A percentile compares a stretch with the other conserved stretches of the same genome.
Evolutionary conservation across 2,797 vertebrate genomes (phyloP).

Genomic region (Acrossocheilus fasciatus): DNA sequence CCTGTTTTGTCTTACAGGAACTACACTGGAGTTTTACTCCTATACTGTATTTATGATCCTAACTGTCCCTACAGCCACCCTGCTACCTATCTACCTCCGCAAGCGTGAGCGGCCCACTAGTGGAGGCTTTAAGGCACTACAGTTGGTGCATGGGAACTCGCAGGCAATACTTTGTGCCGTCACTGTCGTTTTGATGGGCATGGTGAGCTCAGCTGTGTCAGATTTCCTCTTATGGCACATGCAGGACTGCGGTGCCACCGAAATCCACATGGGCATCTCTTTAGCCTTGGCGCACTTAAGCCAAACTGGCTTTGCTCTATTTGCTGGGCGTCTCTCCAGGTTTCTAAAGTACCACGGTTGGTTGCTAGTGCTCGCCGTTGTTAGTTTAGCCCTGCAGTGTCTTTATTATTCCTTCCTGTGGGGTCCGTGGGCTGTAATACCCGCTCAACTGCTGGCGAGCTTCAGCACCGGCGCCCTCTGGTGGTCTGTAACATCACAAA

Average conservation of each 20-base stretch:
- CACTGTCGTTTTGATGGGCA: constrained; percentile 78
- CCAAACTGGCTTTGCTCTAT: constrained; percentile 73
- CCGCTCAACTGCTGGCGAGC: constrained; percentile 79
- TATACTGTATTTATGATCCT: constrained; percentile 71
- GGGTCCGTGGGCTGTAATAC: constrained; percentile 82
- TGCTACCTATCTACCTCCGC: constrained; percentile 79
- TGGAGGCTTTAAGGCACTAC: constrained; percentile 77
- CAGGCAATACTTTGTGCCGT: constrained; percentile 75
- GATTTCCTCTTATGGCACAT: constrained; percentile 93
- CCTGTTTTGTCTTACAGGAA: constrained; percentile 75
- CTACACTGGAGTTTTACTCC: constrained; percentile 80
- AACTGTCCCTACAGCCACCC: constrained; percentile 66
- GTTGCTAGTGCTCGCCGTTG: constrained; percentile 70
- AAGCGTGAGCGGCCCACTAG: constrained; percentile 64
- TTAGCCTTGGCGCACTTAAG: constrained; percentile 79
- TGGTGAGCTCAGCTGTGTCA: constrained; percentile 69
- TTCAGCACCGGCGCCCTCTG: constrained; percentile 81
- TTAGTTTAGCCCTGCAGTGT: constrained; percentile 78
- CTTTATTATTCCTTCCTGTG: constrained; percentile 88
- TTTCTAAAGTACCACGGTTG: constrained; percentile 71
- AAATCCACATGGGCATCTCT: constrained; percentile 84
- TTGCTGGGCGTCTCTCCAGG: constrained; percentile 69
- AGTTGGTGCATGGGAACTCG: constrained; percentile 76
- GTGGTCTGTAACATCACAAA: constrained; percentile 79
- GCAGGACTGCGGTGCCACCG: constrained; percentile 81